A percentile compares a stretch with the other conserved stretches of the same genome.
Conservation (phyloP, 2,797 vertebrate genomes). For the Peromyscus eremicus region DNA sequence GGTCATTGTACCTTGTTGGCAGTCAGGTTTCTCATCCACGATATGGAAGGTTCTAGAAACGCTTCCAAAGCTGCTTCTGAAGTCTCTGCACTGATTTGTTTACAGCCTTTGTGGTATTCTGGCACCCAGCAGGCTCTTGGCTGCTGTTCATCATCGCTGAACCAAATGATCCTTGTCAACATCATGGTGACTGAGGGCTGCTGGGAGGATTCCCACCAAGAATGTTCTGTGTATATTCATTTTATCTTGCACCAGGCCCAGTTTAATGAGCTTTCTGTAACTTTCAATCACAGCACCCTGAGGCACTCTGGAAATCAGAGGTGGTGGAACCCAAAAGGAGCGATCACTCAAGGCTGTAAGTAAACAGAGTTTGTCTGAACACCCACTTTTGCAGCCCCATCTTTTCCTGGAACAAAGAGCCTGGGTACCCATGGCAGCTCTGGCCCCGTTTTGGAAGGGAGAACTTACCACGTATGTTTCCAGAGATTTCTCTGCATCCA, state of each 20-base stretch:
- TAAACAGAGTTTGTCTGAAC: too few species aligned
- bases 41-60: background rate
- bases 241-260: background rate
- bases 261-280: constrained; percentile 29
- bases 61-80: background rate
- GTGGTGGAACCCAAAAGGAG: background rate
- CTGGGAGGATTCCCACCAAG: background rate
- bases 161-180: background rate
- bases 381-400: accelerated
- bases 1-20: background rate
- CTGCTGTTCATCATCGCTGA: background rate
- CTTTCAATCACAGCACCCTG: background rate
- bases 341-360: too few species aligned
- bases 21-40: background rate
- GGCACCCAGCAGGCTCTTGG: background rate
- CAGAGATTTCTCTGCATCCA: background rate
- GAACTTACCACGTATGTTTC: background rate
- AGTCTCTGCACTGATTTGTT: background rate
- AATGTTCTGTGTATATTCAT: background rate
- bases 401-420: background rate
- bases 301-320: background rate
- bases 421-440: background rate
- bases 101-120: too few species aligned
- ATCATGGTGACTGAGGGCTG: background rate
- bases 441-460: background rate